Evolutionary conservation across 2,888 invertebrate genomes (phyloP), one percentile per base, ranked within the genome.

Genomic region (Mactromeris polynyma): DNA sequence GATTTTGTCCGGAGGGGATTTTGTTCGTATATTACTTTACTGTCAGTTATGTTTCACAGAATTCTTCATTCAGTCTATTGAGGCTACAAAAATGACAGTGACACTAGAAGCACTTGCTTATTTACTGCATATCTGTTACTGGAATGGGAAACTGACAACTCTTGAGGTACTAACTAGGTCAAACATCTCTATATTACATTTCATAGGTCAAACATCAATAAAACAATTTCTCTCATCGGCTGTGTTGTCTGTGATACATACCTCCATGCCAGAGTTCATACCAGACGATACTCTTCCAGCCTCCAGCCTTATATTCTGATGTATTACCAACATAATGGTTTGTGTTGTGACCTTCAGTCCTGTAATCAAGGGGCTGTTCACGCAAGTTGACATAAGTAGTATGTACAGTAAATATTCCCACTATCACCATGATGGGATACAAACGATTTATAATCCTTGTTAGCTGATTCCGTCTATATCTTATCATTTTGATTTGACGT

Each of bases 231-330:
- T n/a, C n/a, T n/a, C n/a, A n/a, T n/a, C n/a, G n/a, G n/a, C n/a
- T 46, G 46, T 46, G 46, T 46, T 77, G 4, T 33, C 14, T 2
- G 26, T 19, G 21, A 26, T 26, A 79, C 73, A 73, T 78, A 81
- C 89, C 89, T 81, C 89, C 89, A 85, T 90, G 87, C 31, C 77
- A 86, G 1, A 89, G 81, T 33, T 81, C 36, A 38, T 81, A 86
- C 89, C 89, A 89, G 7, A 89, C 84, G 17, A 89, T 83, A 33
- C 54, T 87, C 36, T 87, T 87, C 69, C 69, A 69, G 14, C 38
- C 46, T 46, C n/a, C 80, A 36, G 11, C 36, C 26, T 69, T 58
- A 26, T 33, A 7, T 33, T 19, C 7, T 64, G 73, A 33, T 33
- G 31, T 11, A 33, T 73, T 73, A 19, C 17, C 36, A 19, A 73